phyloP scores from a whole-genome alignment of 2,113 vertebrate species.

The Siniperca chuatsi region DNA sequence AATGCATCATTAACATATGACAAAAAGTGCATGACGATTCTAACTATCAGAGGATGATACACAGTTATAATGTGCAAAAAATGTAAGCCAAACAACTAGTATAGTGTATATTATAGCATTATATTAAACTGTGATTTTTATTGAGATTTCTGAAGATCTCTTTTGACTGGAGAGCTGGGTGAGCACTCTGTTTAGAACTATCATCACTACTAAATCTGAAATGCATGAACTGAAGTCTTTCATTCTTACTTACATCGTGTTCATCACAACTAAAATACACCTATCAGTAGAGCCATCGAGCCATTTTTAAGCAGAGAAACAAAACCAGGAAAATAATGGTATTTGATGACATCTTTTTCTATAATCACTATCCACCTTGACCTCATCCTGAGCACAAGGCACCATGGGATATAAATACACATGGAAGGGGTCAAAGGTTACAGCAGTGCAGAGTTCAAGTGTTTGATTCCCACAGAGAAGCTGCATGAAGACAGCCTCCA shows the following conservation, averaged over 20 bases:
- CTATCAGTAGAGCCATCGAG: not conserved
- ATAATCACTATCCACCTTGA: slow-evolving; percentile 26
- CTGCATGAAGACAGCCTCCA: slow-evolving; percentile 15
- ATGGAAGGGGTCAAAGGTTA: slow-evolving; percentile 49
- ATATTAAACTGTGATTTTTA: not conserved
- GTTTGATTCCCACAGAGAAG: not conserved
- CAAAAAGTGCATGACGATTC: not conserved
- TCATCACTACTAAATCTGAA: not conserved
- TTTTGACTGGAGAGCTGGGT: not conserved
- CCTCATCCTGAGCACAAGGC: slow-evolving; percentile 39
- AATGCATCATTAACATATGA: not conserved
- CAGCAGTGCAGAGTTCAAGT: not conserved
- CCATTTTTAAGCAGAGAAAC: not conserved
- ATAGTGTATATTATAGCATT: not conserved
- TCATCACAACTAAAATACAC: not conserved
- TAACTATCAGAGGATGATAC: not conserved
- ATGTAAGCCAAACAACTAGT: too few relatives aligned
- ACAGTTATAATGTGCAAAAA: not conserved
- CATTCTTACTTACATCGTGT: not conserved
- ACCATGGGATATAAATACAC: slow-evolving; percentile 48
- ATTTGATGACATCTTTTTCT: not conserved
- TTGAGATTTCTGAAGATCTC: not conserved
- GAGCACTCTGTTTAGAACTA: not conserved
- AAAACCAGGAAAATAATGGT: not conserved
- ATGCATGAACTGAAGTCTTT: not conserved